phyloP scores from a whole-genome alignment of 2,888 invertebrate species.

The Peribatodes rhomboidaria region DNA sequence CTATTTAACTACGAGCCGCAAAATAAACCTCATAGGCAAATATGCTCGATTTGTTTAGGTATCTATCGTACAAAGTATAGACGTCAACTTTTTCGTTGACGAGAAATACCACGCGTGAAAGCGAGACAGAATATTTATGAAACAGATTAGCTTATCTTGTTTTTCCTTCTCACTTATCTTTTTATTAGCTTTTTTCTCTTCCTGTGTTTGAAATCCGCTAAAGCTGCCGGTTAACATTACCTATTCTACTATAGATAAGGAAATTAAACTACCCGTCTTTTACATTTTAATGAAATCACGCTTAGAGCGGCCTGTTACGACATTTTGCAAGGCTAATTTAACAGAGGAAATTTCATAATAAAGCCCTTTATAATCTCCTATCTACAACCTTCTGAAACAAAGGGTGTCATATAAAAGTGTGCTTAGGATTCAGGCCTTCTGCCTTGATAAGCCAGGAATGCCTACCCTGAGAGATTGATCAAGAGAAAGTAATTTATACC shows the following conservation, averaged over 20 bases:
- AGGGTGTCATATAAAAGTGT: not conserved
- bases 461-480: not conserved
- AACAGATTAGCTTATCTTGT: no score
- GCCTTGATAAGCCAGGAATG: not conserved
- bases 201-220: slow-evolving; percentile 18
- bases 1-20: no score
- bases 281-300: slow-evolving; percentile 38
- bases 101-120: no score
- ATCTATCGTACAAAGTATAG: no score
- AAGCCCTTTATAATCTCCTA: slow-evolving; percentile 41
- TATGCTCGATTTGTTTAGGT: no score
- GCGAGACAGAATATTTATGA: no score
- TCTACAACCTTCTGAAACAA: slow-evolving; percentile 29
- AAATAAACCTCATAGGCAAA: no score
- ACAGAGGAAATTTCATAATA: slow-evolving; percentile 47
- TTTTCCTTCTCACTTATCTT: not conserved
- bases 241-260: slow-evolving; percentile 29
- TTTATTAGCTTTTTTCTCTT: not conserved
- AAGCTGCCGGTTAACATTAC: slow-evolving; percentile 19
- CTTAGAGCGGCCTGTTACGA: slow-evolving; percentile 37
- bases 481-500: not conserved
- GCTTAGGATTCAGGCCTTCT: slow-evolving; percentile 1
- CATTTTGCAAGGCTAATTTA: slow-evolving; percentile 47
- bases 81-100: no score
- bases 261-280: slow-evolving; percentile 33